A percentile compares a stretch with the other conserved stretches of the same genome.
Evolutionary conservation across 2,113 vertebrate genomes (phyloP).

Genomic region (Physeter macrocephalus): DNA sequence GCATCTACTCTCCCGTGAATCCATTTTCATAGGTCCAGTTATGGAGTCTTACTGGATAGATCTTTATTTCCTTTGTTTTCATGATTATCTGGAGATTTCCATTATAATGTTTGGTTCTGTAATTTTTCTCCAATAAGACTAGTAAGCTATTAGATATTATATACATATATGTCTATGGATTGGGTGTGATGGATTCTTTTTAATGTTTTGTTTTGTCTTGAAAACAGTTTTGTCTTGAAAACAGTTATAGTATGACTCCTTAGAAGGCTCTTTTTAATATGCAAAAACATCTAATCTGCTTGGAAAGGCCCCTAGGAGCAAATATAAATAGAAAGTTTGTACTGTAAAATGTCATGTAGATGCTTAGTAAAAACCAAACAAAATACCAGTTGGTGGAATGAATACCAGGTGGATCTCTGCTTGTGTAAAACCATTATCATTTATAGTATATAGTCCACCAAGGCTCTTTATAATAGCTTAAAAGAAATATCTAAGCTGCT

Average conservation of each 20-base stretch:
- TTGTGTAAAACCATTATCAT: neutral
- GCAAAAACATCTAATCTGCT: neutral
- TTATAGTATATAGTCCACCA: neutral
- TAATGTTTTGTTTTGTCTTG: neutral
- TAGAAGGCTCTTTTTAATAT: neutral
- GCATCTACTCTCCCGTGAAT: neutral
- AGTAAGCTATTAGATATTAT: neutral
- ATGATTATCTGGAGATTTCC: neutral
- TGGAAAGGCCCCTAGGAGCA: neutral
- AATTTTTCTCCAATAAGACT: neutral
- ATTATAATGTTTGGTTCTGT: neutral
- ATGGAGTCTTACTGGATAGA: neutral
- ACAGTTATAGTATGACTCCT: neutral
- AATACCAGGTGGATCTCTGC: neutral
- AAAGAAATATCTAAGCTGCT: neutral
- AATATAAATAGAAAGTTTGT: neutral
- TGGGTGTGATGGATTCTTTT: neutral
- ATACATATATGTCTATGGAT: neutral
- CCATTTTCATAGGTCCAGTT: neutral
- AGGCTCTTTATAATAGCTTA: neutral
- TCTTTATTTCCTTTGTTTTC: constrained; percentile 1
- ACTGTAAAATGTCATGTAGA: neutral
- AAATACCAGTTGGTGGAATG: neutral
- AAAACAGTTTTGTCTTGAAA: neutral
- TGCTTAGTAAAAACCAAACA: neutral